Conservation (phyloP, 2,113 vertebrate species). For the Corapipo altera region DNA sequence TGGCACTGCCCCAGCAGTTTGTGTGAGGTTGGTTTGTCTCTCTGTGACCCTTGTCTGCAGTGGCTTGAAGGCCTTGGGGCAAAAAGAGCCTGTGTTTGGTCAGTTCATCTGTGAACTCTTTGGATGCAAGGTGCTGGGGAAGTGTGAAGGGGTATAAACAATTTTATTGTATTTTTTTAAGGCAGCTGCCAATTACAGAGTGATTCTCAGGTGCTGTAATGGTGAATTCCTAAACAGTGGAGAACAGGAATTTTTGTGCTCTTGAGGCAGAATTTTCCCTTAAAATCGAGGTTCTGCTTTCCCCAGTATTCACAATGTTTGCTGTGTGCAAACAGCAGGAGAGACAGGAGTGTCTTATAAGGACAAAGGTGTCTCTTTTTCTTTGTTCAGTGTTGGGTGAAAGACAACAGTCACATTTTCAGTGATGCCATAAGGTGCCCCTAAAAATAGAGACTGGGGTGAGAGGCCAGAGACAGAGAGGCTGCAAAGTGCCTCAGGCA, state of each 20-base stretch:
- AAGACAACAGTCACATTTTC: neutral
- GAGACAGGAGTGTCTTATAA: neutral
- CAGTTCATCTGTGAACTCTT: neutral
- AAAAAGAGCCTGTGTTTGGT: neutral
- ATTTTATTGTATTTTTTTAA: neutral
- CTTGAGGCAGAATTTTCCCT: neutral
- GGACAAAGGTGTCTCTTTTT: neutral
- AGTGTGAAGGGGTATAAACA: neutral
- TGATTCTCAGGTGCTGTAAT: neutral
- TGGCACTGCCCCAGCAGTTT: neutral
- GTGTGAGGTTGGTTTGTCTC: neutral
- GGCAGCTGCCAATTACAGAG: neutral
- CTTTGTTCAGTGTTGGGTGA: neutral
- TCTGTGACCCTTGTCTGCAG: neutral
- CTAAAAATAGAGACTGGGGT: constrained; percentile 1
- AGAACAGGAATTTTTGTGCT: neutral
- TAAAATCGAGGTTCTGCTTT: neutral
- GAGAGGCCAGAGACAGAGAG: neutral
- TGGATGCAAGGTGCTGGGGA: neutral
- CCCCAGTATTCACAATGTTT: neutral
- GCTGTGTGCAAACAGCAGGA: neutral
- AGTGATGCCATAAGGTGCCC: neutral
- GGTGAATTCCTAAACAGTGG: neutral
- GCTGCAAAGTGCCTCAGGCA: neutral
- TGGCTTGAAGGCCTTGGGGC: neutral